Percentiles rank a stretch among this genome's conserved stretches.
These are phyloP conservation scores for Ditylenchus weischeri DNA, from an alignment of 2,888 invertebrate genomes.

Conservation along the genomic window DNA sequence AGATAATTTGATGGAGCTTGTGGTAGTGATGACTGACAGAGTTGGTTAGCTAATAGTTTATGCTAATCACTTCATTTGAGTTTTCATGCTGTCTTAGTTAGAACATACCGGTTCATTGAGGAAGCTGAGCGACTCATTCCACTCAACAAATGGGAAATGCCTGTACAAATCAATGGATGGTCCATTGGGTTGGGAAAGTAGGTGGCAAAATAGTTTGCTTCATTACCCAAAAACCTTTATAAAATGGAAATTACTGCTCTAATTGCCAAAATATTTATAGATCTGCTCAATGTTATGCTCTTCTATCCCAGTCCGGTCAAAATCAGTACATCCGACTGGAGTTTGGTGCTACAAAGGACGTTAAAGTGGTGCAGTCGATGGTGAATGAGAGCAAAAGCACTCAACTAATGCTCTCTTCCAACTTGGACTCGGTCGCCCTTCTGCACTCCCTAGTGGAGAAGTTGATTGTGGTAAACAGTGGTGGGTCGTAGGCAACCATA, in stretches of 20 bases:
- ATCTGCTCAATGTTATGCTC: constrained; percentile 13
- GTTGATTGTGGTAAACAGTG: constrained; percentile 24
- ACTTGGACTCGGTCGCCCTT: constrained; percentile 24
- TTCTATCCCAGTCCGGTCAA: constrained; percentile 32
- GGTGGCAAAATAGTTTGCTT: too few relatives aligned
- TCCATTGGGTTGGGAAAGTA: constrained; percentile 27
- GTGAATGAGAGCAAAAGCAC: constrained; percentile 21
- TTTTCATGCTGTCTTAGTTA: constrained; percentile 23
- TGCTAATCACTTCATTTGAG: not conserved
- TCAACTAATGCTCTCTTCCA: constrained; percentile 25
- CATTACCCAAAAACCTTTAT: not conserved
- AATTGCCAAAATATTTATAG: not conserved
- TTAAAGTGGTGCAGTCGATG: constrained; percentile 25
- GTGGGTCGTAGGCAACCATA: not conserved
- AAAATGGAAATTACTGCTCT: not conserved
- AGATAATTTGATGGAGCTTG: constrained; percentile 31
- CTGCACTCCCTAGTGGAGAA: constrained; percentile 29
- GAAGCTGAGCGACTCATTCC: constrained; percentile 29
- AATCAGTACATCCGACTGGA: constrained; percentile 33
- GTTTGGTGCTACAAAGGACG: constrained; percentile 32
- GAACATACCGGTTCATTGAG: constrained; percentile 33
- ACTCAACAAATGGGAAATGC: constrained; percentile 38
- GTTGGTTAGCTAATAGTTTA: constrained; percentile 28
- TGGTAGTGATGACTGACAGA: constrained; percentile 41
- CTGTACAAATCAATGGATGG: constrained; percentile 37